Conservation (phyloP, 2,888 invertebrate species). For the Amiota minor region DNA sequence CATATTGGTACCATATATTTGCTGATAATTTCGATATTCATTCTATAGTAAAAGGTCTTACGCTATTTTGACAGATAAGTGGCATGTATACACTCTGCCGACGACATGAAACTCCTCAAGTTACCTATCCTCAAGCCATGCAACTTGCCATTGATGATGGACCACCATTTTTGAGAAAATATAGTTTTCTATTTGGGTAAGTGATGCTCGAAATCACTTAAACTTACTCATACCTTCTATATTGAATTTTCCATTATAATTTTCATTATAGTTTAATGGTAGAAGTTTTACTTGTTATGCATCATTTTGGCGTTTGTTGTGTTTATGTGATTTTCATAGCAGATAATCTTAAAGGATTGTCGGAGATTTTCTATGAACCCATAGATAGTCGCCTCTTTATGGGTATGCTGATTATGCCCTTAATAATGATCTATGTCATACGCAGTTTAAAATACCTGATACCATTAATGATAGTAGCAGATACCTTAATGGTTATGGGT, state of each 20-base stretch:
- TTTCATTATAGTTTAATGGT: conserved; percentile 77
- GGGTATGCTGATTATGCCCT: conserved; percentile 77
- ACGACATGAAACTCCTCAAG: conserved; percentile 78
- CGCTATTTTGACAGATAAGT: conserved; percentile 44
- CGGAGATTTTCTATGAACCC: conserved; percentile 75
- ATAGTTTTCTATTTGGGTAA: conserved; percentile 75
- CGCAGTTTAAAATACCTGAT: conserved; percentile 86
- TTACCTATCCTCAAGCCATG: conserved; percentile 89
- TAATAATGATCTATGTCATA: conserved; percentile 82
- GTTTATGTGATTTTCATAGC: conserved; percentile 96
- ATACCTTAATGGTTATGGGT: conserved; percentile 83
- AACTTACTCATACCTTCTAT: not conserved
- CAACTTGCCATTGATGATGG: conserved; percentile 83
- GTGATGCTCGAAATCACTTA: conserved; percentile 23
- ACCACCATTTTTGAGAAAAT: conserved; percentile 77
- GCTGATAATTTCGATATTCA: not conserved
- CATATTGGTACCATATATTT: conserved; percentile 75
- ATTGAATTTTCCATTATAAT: not conserved
- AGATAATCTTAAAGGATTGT: conserved; percentile 83
- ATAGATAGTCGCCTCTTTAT: conserved; percentile 74
- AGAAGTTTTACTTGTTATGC: conserved; percentile 85
- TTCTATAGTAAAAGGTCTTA: not conserved
- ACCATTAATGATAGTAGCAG: conserved; percentile 92
- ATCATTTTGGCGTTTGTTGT: conserved; percentile 96
- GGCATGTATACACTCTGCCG: conserved; percentile 72